Evolutionary conservation across 2,888 invertebrate species (phyloP), one percentile per base, ranked within the genome.

Genomic region (Rhimphoctona megacephalus): DNA sequence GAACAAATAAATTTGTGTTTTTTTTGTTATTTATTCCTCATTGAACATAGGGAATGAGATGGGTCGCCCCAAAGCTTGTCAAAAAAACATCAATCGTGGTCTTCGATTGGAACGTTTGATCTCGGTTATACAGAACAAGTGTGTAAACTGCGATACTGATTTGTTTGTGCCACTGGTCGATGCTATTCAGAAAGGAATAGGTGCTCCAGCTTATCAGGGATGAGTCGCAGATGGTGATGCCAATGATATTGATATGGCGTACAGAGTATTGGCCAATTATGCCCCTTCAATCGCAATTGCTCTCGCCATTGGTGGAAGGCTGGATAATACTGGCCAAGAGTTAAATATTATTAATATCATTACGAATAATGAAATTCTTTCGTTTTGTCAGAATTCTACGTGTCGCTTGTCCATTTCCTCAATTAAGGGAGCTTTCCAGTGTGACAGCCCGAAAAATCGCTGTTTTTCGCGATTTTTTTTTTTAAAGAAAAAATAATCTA

Each of bases 111-210:
- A 99, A 94, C 96, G 99, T 91, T 95, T 99, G 77, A 98, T 99
- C 2, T 99, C 99, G 0, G 98, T 99, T 1, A 98, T 99, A 91
- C 98, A 98, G 95, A 96, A 98, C 90, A 99, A 99, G 94, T 96
- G 97, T 54, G 99, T 99, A 8, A 99, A 99, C 95, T 99, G 99
- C 94, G 99, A 99, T 94, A 99, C 99, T 0, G 99, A 99, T 95
- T 95, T 99, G 86, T 99, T 99, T 94, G 94, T 96, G 89, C 99
- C 99, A 0, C 95, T 99, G 86, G 99, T 99, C 94, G 97, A 98
- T 76, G 98, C 98, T 8, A 99, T 99, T 93, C 96, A 98, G 94
- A 96, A 96, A 95, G 98, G 97, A 88, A 99, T 98, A 36, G 98
- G 97, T 66, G 96, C 96, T 74, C 96, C 97, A 54, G 95, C 96